A percentile compares a stretch with the other conserved stretches of the same genome.
Conservation (phyloP, 2,888 invertebrate genomes). For the Agriopis marginaria region DNA sequence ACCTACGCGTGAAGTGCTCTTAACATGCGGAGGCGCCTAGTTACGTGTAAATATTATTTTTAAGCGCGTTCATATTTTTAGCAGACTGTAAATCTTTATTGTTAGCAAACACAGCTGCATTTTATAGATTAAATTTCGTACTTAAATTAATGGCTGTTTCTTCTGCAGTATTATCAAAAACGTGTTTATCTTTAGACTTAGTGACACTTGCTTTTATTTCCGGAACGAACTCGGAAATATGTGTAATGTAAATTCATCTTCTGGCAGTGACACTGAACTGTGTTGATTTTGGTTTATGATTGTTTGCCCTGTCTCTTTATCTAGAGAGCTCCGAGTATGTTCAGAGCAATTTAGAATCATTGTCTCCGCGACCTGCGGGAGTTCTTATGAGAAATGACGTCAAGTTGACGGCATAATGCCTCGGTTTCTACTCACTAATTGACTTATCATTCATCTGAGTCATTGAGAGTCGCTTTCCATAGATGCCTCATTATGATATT, state of each 20-base stretch:
- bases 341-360: constrained; percentile 50
- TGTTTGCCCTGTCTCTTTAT: constrained; percentile 29
- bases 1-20: constrained; percentile 36
- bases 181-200: background rate
- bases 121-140: constrained; percentile 3
- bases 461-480: constrained; percentile 29
- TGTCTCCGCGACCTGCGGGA: constrained; percentile 49
- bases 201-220: constrained; percentile 2
- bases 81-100: constrained; percentile 32
- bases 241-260: constrained; percentile 17
- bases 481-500: constrained; percentile 31
- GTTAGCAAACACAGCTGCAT: constrained; percentile 21
- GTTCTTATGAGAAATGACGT: constrained; percentile 43
- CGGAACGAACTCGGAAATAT: constrained; percentile 15
- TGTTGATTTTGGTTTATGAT: constrained; percentile 28
- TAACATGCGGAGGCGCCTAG: constrained; percentile 36
- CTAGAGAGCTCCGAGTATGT: constrained; percentile 38
- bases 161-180: background rate
- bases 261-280: constrained; percentile 35
- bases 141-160: background rate
- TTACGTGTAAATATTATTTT: constrained; percentile 49
- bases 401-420: constrained; percentile 44
- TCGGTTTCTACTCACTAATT: constrained; percentile 47
- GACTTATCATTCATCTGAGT: constrained; percentile 45
- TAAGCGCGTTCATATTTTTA: constrained; percentile 38